Evolutionary conservation across 2,113 vertebrate genomes (phyloP).

Genomic region (Leiothrix lutea): DNA sequence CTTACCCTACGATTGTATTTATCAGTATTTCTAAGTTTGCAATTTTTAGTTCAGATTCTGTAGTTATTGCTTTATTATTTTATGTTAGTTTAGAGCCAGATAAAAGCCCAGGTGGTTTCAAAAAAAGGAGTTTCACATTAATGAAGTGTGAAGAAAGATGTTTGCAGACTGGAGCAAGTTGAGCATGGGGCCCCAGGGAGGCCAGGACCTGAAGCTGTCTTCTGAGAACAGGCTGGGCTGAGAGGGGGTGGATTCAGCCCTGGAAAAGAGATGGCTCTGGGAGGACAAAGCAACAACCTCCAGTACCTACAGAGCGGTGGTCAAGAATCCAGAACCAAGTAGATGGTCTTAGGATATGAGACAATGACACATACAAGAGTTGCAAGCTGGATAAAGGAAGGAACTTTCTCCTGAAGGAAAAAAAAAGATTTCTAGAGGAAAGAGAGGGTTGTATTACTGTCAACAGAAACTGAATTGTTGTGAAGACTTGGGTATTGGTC

Average conservation of each 20-base stretch:
- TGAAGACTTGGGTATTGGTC: background rate
- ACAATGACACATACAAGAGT: background rate
- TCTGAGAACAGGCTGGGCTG: background rate
- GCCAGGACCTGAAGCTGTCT: background rate
- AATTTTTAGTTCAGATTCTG: background rate
- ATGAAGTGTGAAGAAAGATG: background rate
- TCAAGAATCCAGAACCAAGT: background rate
- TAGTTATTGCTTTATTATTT: background rate
- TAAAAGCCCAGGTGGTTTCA: background rate
- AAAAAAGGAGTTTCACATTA: background rate
- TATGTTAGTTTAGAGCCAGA: background rate
- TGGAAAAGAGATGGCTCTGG: fast-evolving
- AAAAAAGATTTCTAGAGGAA: background rate
- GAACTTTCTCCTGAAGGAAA: background rate
- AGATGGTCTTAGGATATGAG: background rate
- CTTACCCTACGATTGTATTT: background rate
- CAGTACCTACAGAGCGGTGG: background rate
- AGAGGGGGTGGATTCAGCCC: background rate
- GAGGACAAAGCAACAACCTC: background rate
- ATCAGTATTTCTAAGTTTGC: background rate
- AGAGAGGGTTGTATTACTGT: background rate
- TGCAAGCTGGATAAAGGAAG: background rate
- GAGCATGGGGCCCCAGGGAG: background rate
- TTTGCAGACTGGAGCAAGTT: background rate
- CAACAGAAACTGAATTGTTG: background rate